These are phyloP conservation scores for Zygothrica quintamaculata DNA, from an alignment of 2,888 invertebrate species.

Conservation along the genomic window DNA sequence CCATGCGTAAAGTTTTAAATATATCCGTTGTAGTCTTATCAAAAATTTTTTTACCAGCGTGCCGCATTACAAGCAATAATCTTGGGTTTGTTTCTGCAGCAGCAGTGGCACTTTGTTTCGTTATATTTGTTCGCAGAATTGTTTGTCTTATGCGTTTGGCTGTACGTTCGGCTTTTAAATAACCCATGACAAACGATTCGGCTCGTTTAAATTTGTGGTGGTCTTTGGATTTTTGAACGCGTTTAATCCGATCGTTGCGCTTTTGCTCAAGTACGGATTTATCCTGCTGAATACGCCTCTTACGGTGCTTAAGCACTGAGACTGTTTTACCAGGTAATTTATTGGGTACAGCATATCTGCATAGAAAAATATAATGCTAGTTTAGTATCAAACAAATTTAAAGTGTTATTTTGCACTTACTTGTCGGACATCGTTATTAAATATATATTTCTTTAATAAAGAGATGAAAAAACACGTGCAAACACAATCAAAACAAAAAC, in stretches of 20 bases:
- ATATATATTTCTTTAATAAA: constrained; percentile 22
- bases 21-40: constrained; percentile 82
- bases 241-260: constrained; percentile 75
- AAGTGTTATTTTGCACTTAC: constrained; percentile 55
- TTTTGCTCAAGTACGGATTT: constrained; percentile 81
- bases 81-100: constrained; percentile 76
- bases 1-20: constrained; percentile 75
- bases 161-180: constrained; percentile 83
- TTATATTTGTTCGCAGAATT: constrained; percentile 74
- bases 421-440: constrained; percentile 80
- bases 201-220: constrained; percentile 83
- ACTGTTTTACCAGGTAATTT: constrained; percentile 84
- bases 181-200: constrained; percentile 83
- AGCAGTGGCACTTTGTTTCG: constrained; percentile 58
- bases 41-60: constrained; percentile 83
- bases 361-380: background rate
- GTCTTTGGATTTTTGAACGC: constrained; percentile 63
- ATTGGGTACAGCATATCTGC: constrained; percentile 84
- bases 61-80: constrained; percentile 83
- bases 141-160: constrained; percentile 79
- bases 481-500: constrained; percentile 71
- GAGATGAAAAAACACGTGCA: constrained; percentile 63
- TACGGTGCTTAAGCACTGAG: constrained; percentile 84
- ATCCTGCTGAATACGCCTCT: constrained; percentile 82
- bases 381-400: background rate